Conservation (phyloP, 2,797 vertebrate species). For the Acanthis flammea region DNA sequence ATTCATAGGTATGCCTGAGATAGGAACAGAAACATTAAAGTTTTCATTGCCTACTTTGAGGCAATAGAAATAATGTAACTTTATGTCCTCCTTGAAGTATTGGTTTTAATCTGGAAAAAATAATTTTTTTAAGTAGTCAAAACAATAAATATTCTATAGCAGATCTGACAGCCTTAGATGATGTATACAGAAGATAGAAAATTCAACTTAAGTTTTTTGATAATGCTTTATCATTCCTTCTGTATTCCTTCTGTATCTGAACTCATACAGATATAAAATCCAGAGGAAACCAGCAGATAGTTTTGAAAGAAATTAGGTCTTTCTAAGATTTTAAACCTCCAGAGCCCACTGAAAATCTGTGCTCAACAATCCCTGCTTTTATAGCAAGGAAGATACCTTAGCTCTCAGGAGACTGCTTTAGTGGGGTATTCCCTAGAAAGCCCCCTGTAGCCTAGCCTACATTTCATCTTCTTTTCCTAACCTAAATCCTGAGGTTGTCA, state of each 20-base stretch:
- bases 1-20: not conserved
- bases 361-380: not conserved
- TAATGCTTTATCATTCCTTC: not conserved
- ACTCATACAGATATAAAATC: not conserved
- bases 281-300: not conserved
- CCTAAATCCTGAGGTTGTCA: not conserved
- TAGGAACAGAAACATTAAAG: not conserved
- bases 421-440: constrained; percentile 42
- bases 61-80: not conserved
- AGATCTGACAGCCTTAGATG: not conserved
- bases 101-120: not conserved
- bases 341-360: constrained; percentile 13
- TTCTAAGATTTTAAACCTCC: constrained; percentile 1
- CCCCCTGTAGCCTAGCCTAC: not conserved
- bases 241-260: not conserved
- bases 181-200: not conserved
- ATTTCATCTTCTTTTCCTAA: not conserved
- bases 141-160: not conserved
- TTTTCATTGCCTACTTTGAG: not conserved
- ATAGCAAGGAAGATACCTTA: not conserved
- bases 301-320: constrained; percentile 25
- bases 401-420: not conserved
- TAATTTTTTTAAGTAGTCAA: not conserved
- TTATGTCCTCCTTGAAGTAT: not conserved
- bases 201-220: not conserved